A percentile compares a stretch with the other conserved stretches of the same genome.
Evolutionary conservation across 2,797 vertebrate species (phyloP).

Genomic region (Miichthys miiuy): DNA sequence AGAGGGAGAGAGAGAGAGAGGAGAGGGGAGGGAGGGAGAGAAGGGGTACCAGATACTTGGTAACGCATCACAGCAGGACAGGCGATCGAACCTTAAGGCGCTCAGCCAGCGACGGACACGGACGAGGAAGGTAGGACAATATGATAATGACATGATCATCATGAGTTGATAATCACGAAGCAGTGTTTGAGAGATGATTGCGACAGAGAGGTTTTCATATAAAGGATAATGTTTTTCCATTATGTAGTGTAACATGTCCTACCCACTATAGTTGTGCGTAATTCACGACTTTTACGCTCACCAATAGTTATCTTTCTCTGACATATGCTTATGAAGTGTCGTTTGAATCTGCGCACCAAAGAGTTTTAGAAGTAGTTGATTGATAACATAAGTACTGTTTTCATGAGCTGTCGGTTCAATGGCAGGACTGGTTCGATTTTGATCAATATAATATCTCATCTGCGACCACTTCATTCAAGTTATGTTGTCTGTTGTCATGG

Average conservation of each 20-base stretch:
- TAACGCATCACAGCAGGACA: constrained; percentile 82
- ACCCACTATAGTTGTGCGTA: constrained; percentile 22
- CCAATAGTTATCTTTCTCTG: constrained; percentile 1
- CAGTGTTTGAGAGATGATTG: constrained; percentile 17
- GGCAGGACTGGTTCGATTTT: neutral
- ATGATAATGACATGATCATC: constrained; percentile 43
- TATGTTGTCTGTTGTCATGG: neutral
- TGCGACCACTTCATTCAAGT: constrained; percentile 6
- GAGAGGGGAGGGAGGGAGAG: constrained; percentile 14
- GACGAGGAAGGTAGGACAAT: constrained; percentile 86
- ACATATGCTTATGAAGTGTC: neutral
- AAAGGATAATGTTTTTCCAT: neutral
- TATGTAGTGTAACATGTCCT: neutral
- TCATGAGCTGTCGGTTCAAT: neutral
- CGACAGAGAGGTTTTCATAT: constrained; percentile 10
- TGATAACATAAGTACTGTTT: neutral
- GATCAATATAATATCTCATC: too few relatives aligned
- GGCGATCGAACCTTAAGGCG: constrained; percentile 78
- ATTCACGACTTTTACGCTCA: constrained; percentile 57
- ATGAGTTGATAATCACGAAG: constrained; percentile 20
- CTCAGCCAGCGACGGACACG: constrained; percentile 81
- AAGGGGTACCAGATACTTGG: constrained; percentile 68
- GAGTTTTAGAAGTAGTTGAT: constrained; percentile 47
- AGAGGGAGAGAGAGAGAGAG: constrained; percentile 10
- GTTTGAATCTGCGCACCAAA: neutral